Evolutionary conservation across 1,140 invertebrate species (phyloP), one percentile per base, ranked within the genome.

Genomic region (Ladona fulva): DNA sequence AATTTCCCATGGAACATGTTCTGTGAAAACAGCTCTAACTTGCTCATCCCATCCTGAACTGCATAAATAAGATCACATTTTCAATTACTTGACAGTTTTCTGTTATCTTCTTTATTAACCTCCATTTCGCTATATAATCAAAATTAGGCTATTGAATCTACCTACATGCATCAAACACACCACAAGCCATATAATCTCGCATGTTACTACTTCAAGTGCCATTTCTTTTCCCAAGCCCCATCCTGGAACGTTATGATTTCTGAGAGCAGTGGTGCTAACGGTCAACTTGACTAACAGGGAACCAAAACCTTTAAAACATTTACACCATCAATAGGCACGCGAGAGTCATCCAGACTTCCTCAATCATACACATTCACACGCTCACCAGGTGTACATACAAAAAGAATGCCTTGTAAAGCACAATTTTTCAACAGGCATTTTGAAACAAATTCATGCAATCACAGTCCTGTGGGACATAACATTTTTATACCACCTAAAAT

Each of bases 61-160:
- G 29, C 29, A 37, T 66, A 66, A 66, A 66, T 66, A 66, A 66
- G 52, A 66, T 66, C 52, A 66, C 52, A 66, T 66, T 66, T 66
- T 22, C 14, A 66, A 66, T 66, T 22, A 37, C 29, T 37, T 37
- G 29, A 37, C 29, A 37, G 29, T 37, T 12, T 66, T 1, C 52
- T 22, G 14, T 22, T 66, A 5, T 66, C 52, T 22, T 66, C 52
- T 66, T 16, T 22, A 66, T 66, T 66, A 66, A 66, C 14, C 52
- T 66, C 52, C 14, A 66, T 6, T 66, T 22, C 52, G 29, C 29
- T 37, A 37, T 37, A 37, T 37, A 37, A 37, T 37, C 29, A 37
- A 37, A 37, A 37, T 37, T 37, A 37, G 29, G 29, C 29, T 22
- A 66, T 66, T 66, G 52, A 66, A 3, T 19, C 52, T 66, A 66